Evolutionary conservation across 1,140 invertebrate species (phyloP), one percentile per base, ranked within the genome.

Genomic region (Acyrthosiphon pisum): DNA sequence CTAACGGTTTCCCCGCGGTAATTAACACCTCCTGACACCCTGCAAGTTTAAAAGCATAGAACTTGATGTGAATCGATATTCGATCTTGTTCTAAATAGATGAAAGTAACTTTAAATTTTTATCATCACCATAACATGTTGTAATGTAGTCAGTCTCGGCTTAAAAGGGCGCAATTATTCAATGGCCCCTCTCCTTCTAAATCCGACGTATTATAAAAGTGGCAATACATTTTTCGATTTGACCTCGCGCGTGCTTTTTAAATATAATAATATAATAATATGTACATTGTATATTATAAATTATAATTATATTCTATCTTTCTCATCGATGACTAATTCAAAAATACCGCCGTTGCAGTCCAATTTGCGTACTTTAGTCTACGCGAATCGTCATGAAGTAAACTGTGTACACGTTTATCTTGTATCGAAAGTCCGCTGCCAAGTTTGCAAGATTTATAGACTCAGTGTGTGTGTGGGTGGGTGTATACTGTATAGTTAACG

Each of bases 301-400:
- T 41, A 50, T 53, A 23, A 68, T 68, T 76, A n/a, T 76, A n/a
- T 76, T 76, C 4, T n/a, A n/a, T 76, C n/a, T 35, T 76, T 86
- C 26, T 86, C 84, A 46, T 46, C 84, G 26, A 86, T 86, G 84
- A 86, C 41, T 46, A 86, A 86, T 86, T 86, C 26, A 11, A 46
- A n/a, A 46, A 86, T 18, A 11, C 4, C 26, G 44, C 44, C 41
- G 23, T 14, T 26, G 44, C 22, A 6, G 83, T 86, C 41, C 23
- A 86, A 46, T 86, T 86, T 23, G 37, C 41, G 41, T 44, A 68
- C 60, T 41, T 2, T 86, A 86, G 41, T 44, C 20, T n/a, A 2
- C 30, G 8, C 56, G 2, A 41, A 22, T 37, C n/a, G 35, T 83
- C 76, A 37, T 8, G 37, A 68, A 6, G 30, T 68, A n/a, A 11